Conservation (phyloP, 2,797 vertebrate species). For the Heteromormyrus szaboi region DNA sequence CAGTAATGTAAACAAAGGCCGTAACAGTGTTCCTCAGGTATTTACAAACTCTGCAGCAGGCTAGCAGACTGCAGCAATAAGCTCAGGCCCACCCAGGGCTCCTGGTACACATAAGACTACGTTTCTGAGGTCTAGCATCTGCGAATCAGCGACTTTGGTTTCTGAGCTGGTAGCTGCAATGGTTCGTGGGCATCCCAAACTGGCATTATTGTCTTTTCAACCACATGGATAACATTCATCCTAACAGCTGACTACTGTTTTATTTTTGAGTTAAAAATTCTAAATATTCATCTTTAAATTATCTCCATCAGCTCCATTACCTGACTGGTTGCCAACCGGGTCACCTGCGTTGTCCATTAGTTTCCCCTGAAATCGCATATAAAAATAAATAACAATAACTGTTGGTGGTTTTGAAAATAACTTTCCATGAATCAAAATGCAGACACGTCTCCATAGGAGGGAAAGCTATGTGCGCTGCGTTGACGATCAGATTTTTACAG, state of each 20-base stretch:
- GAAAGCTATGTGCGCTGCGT: background rate
- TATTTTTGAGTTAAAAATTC: background rate
- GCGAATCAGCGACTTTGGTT: background rate
- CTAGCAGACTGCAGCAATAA: background rate
- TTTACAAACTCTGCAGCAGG: background rate
- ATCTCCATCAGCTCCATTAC: background rate
- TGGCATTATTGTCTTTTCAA: background rate
- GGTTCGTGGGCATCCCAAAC: background rate
- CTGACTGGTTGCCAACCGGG: background rate
- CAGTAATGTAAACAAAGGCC: background rate
- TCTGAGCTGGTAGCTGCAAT: background rate
- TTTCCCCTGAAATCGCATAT: background rate
- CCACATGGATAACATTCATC: background rate
- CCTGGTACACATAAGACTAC: background rate
- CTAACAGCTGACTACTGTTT: background rate
- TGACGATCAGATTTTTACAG: background rate
- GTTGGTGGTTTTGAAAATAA: slow-evolving; percentile 1
- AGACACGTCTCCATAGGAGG: background rate
- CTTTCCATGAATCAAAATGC: background rate
- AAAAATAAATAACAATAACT: background rate
- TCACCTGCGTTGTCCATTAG: background rate
- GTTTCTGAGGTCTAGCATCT: background rate
- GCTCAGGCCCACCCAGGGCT: background rate
- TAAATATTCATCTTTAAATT: background rate
- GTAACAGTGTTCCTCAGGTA: background rate